phyloP scores from a whole-genome alignment of 2,113 vertebrate genomes.

The Cynopterus brachyotis region DNA sequence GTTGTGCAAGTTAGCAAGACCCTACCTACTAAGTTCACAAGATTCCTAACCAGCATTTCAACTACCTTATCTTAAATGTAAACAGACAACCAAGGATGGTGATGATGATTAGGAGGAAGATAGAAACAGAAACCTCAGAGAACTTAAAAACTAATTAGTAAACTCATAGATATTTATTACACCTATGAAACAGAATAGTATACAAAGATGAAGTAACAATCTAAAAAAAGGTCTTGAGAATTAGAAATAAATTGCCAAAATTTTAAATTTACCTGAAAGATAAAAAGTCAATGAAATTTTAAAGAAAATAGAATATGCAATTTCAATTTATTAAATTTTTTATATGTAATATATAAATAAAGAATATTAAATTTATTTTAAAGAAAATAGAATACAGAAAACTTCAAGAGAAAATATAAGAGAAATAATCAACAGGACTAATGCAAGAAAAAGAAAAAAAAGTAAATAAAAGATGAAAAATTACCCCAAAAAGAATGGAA shows the following conservation, averaged over 20 bases:
- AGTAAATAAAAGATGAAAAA: not conserved
- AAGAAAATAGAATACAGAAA: not conserved
- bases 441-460: not conserved
- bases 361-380: not conserved
- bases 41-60: slow-evolving; percentile 30
- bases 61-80: not conserved
- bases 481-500: not conserved
- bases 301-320: not conserved
- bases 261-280: not conserved
- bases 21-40: not conserved
- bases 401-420: not conserved
- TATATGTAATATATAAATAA: too few species aligned
- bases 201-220: not conserved
- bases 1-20: not conserved
- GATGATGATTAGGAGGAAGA: too few species aligned
- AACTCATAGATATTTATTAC: not conserved
- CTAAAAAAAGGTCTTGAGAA: not conserved
- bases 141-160: not conserved
- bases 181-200: not conserved
- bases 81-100: not conserved
- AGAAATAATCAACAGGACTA: not conserved
- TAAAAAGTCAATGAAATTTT: not conserved
- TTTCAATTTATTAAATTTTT: not conserved
- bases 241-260: not conserved
- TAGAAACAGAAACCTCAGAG: not conserved